Base-by-base conservation (phyloP, 2,797 vertebrate genomes). In the Lacerta viridis region DNA sequence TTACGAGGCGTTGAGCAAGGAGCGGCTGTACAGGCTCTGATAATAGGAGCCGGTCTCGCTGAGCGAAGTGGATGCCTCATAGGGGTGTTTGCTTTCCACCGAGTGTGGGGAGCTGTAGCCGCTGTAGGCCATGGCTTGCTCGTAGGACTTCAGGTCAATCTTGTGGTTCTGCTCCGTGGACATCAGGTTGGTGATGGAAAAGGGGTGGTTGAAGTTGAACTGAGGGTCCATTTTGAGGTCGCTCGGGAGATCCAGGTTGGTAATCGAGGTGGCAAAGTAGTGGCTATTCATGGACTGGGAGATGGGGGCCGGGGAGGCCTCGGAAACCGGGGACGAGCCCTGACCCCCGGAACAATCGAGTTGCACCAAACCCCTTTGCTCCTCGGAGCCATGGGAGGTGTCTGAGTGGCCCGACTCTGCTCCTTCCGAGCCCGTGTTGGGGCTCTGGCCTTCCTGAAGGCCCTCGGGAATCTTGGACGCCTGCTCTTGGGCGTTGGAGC, bases 161-260 rank as follows among this genome's bases (percentile, higher is more conserved):
- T 98, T 98, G 75, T 84, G 84, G 27, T 84, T 94, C 97, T 98
- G 98, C 96, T 98, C 98, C 0, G 98, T 97, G 95, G 97, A 98
- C 98, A 99, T 98, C 95, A 98, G 96, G 93, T 98, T 99, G 95
- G 98, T 98, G 95, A 99, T 98, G 96, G 98, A 98, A 96, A 99
- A 99, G 0, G 98, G 98, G 88, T 99, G 98, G 95, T 98, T 98
- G 96, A 99, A 98, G 96, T 98, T 98, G 96, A 98, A 98, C 91
- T 98, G 97, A 0, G 97, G 97, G 84, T 98, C 98, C 95, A 98
- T 95, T 96, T 98, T 98, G 90, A 98, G 97, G 18, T 98, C 98
- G 0, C 96, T 97, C 0, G 98, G 98, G 86, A 98, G 96, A 92
- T 98, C 98, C 96, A 98, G 96, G 95, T 98, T 97, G 59, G 97